These are phyloP conservation scores for Muricea muricata DNA, from an alignment of 92 coral and sea anemone species.

Conservation along the genomic window DNA sequence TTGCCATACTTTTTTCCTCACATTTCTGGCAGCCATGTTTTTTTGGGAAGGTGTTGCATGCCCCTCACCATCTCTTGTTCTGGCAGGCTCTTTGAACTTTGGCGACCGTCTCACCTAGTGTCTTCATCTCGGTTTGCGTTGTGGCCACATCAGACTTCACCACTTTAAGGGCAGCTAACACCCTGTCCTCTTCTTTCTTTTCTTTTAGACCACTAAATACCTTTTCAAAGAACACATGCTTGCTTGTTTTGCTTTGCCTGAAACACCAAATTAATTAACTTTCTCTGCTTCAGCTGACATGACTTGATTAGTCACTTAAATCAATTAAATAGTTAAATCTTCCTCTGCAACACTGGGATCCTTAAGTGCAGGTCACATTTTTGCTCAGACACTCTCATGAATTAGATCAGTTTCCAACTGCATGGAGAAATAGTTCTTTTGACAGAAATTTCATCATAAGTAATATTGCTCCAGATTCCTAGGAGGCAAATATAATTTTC, in stretches of 20 bases:
- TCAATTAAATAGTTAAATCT: too few species aligned
- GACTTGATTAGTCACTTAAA: neutral
- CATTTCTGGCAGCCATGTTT: neutral
- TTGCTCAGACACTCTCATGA: neutral
- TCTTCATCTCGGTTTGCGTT: slow-evolving; percentile 46
- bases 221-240: neutral
- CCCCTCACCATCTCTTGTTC: neutral
- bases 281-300: neutral
- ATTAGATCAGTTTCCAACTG: slow-evolving; percentile 65
- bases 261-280: slow-evolving; percentile 7
- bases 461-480: slow-evolving; percentile 57
- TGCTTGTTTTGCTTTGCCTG: slow-evolving; percentile 46
- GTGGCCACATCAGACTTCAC: slow-evolving; percentile 51
- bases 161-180: slow-evolving; percentile 53
- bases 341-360: too few species aligned
- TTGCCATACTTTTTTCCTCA: neutral
- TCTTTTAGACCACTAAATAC: neutral
- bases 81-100: slow-evolving; percentile 27
- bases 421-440: slow-evolving; percentile 69
- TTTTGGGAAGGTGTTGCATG: neutral
- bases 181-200: slow-evolving; percentile 25
- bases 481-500: slow-evolving; percentile 27
- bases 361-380: too few species aligned
- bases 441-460: slow-evolving; percentile 60
- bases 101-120: slow-evolving; percentile 44